These are phyloP conservation scores for Symphodus melops DNA, from an alignment of 2,113 vertebrate species.

Conservation along the genomic window DNA sequence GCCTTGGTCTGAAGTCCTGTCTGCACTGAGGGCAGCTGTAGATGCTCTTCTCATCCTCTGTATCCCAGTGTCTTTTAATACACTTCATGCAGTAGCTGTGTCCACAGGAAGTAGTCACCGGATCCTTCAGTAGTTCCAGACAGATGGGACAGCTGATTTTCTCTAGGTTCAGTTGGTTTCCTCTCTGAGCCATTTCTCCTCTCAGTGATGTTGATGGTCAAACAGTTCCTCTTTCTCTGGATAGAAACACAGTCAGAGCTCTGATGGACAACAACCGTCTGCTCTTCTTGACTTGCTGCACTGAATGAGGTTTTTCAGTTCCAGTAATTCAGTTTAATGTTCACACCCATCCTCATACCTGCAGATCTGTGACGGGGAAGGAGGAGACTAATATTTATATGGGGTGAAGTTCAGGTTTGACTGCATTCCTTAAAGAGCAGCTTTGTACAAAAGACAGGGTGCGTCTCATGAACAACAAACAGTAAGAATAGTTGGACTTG, in stretches of 20 bases:
- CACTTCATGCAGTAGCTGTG: constrained; percentile 36
- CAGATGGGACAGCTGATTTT: constrained; percentile 18
- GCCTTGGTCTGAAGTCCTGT: constrained; percentile 5
- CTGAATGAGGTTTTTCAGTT: no score
- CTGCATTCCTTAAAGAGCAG: no score
- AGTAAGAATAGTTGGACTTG: no score
- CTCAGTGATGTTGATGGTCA: no score
- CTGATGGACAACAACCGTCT: neutral
- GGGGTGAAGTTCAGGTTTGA: no score
- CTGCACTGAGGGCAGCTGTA: constrained; percentile 42
- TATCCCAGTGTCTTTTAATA: constrained; percentile 15
- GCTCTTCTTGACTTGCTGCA: neutral
- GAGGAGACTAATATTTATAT: no score
- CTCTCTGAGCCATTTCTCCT: neutral
- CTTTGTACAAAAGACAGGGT: no score
- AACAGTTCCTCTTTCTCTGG: neutral
- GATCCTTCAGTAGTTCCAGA: constrained; percentile 38
- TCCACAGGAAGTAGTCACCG: constrained; percentile 19
- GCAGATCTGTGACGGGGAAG: no score
- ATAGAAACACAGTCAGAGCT: neutral
- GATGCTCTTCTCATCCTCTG: neutral
- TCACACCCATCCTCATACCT: no score
- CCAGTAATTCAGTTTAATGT: no score
- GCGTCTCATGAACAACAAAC: no score
- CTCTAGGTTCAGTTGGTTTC: neutral